phyloP scores from a whole-genome alignment of 2,113 vertebrate species.

The Pseudopipra pipra region DNA sequence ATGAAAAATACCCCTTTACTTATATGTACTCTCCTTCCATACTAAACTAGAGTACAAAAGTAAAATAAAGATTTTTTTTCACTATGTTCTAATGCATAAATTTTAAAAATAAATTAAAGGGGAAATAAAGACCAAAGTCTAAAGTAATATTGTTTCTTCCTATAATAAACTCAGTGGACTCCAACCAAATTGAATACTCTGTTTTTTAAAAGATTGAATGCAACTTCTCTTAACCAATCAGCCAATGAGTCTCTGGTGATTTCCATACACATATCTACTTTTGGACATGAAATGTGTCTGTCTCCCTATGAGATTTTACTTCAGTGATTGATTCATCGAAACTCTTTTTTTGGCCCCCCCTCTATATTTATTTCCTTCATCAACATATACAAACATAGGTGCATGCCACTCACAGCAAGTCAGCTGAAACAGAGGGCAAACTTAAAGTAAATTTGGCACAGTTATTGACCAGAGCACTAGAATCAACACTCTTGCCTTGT shows the following conservation, averaged over 20 bases:
- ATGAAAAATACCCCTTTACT: neutral
- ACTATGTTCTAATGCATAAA: neutral
- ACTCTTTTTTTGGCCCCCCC: accelerated
- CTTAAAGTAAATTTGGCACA: neutral
- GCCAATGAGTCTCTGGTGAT: neutral
- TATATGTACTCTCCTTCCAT: neutral
- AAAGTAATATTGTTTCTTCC: neutral
- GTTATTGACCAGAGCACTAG: neutral
- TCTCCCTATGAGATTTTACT: neutral
- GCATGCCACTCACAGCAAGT: neutral
- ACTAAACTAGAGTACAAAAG: neutral
- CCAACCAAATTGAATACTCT: neutral
- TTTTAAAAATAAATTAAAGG: neutral
- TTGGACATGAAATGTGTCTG: neutral
- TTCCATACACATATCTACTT: neutral
- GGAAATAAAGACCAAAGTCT: neutral
- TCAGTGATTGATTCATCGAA: neutral
- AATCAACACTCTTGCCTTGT: neutral
- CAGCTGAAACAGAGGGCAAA: neutral
- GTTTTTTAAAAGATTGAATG: neutral
- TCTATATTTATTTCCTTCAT: neutral
- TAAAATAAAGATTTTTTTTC: neutral
- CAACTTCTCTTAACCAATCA: neutral
- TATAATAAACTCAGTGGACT: neutral
- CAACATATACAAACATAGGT: neutral